Evolutionary conservation across 1,140 invertebrate species (phyloP).

Genomic region (Onthophagus taurus): DNA sequence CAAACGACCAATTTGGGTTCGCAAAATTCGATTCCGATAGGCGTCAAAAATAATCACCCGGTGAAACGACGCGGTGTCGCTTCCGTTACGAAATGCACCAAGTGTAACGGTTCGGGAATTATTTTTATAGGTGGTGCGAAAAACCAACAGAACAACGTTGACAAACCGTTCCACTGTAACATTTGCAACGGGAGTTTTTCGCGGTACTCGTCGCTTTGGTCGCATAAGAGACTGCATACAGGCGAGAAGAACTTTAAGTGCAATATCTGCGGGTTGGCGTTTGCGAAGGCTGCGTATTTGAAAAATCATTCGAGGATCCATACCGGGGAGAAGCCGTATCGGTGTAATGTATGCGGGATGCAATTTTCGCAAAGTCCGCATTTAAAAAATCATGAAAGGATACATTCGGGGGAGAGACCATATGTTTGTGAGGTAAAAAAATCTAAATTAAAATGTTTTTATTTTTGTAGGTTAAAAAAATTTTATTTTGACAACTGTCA

Average conservation of each 20-base stretch:
- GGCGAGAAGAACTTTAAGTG: constrained; percentile 88
- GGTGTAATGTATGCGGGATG: constrained; percentile 80
- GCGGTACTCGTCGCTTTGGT: constrained; percentile 76
- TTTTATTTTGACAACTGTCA: too few relatives aligned
- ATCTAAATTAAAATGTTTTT: background rate
- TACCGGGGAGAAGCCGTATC: constrained; percentile 70
- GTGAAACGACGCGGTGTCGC: constrained; percentile 72
- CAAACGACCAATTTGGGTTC: constrained; percentile 32
- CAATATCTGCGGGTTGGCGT: constrained; percentile 85
- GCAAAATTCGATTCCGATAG: constrained; percentile 41
- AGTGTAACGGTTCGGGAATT: constrained; percentile 78
- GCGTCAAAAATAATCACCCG: constrained; percentile 51
- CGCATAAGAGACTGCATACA: constrained; percentile 73
- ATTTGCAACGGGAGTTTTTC: constrained; percentile 76
- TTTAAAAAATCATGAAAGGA: constrained; percentile 85
- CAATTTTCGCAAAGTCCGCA: constrained; percentile 83
- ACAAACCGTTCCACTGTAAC: constrained; percentile 79
- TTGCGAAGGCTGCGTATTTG: constrained; percentile 82
- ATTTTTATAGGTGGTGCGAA: constrained; percentile 61
- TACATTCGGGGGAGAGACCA: constrained; percentile 81
- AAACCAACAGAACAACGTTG: constrained; percentile 48
- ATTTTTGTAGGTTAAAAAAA: background rate
- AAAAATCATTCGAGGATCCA: constrained; percentile 87
- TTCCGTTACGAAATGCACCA: constrained; percentile 75
- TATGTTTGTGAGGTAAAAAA: constrained; percentile 66